phyloP scores from a whole-genome alignment of 92 coral and sea anemone genomes.

The Muricea muricata region DNA sequence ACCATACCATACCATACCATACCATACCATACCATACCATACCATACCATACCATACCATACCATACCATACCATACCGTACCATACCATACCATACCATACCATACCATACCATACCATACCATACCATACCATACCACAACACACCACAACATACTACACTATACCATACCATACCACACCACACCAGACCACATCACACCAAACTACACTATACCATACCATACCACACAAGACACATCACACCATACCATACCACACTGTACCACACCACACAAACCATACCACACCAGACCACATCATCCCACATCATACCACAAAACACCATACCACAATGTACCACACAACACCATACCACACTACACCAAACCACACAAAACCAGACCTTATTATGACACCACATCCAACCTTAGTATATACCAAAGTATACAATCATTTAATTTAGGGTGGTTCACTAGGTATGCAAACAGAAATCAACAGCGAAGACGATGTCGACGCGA shows the following conservation, averaged over 20 bases:
- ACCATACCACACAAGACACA: not conserved
- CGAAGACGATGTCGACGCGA: slow-evolving; percentile 31
- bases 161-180: not conserved
- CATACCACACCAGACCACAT: not conserved
- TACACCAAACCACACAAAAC: too few species aligned
- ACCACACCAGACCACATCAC: not conserved
- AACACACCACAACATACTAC: not conserved
- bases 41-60: not conserved
- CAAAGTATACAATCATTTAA: too few species aligned
- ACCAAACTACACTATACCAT: not conserved
- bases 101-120: not conserved
- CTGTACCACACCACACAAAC: not conserved
- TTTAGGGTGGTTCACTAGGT: slow-evolving; percentile 40
- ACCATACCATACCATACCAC: not conserved
- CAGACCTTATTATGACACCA: too few species aligned
- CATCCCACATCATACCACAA: not conserved
- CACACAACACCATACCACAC: not conserved
- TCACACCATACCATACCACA: not conserved
- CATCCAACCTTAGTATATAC: too few species aligned
- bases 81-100: not conserved
- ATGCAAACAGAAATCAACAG: slow-evolving; percentile 37
- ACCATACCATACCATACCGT: not conserved
- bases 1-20: not conserved
- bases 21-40: not conserved
- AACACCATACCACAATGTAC: not conserved